Conservation (phyloP, 2,113 vertebrate genomes). For the Sarotherodon lohbergeri region DNA sequence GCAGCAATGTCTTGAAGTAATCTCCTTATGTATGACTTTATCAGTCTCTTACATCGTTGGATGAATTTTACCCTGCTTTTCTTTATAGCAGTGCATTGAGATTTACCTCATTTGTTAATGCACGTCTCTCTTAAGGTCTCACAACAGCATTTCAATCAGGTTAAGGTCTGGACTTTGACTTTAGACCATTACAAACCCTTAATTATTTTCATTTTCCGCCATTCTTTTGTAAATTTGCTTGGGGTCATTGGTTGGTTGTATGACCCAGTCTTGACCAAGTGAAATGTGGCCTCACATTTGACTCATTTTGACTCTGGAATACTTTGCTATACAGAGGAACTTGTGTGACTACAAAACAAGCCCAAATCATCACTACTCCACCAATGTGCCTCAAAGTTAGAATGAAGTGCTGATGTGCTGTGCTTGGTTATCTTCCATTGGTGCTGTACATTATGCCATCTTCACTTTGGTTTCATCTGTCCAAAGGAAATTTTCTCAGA, state of each 20-base stretch:
- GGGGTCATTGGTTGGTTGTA: neutral
- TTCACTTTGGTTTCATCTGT: too few relatives aligned
- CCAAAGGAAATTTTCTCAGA: neutral
- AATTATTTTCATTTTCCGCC: too few relatives aligned
- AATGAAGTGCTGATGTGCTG: neutral
- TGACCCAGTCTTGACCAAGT: neutral
- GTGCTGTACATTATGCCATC: too few relatives aligned
- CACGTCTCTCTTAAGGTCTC: too few relatives aligned
- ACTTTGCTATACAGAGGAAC: too few relatives aligned
- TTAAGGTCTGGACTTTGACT: neutral
- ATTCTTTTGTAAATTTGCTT: neutral
- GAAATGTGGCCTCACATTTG: neutral
- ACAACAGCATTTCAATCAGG: neutral
- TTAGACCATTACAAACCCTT: neutral
- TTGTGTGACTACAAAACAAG: neutral
- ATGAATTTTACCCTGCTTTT: neutral
- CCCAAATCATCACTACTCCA: neutral
- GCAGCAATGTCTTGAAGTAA: neutral
- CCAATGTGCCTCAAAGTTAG: neutral
- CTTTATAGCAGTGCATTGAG: neutral
- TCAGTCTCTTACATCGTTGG: neutral
- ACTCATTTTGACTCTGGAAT: too few relatives aligned
- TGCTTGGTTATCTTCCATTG: neutral
- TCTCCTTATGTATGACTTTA: neutral
- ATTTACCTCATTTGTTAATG: neutral